These are phyloP conservation scores for Drosophila kikkawai DNA, from an alignment of 1,140 invertebrate genomes.

Conservation along the genomic window DNA sequence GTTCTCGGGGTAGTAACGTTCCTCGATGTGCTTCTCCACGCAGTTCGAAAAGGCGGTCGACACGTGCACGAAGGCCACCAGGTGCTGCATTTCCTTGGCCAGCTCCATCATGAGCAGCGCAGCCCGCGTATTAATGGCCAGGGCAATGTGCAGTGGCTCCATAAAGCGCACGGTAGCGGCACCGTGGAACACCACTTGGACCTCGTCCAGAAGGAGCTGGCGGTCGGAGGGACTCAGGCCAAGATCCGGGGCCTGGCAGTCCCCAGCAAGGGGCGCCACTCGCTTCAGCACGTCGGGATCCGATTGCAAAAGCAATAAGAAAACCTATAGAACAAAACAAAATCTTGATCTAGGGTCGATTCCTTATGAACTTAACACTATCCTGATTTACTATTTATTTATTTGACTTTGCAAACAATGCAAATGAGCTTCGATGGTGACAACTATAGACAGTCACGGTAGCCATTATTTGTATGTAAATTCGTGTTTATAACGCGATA, in stretches of 20 bases:
- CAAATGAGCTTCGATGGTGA: not conserved
- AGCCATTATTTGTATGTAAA: not conserved
- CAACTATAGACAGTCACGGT: not conserved
- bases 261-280: constrained; percentile 86
- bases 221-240: constrained; percentile 88
- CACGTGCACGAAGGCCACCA: constrained; percentile 89
- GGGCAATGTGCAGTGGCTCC: constrained; percentile 89
- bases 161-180: constrained; percentile 94
- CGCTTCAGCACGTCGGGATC: constrained; percentile 31
- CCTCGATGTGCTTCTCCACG: constrained; percentile 87
- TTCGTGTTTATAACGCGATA: not conserved
- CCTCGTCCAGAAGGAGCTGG: constrained; percentile 72
- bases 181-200: constrained; percentile 92
- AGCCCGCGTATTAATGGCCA: constrained; percentile 87
- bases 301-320: constrained; percentile 30
- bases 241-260: constrained; percentile 87
- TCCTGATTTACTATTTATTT: not conserved
- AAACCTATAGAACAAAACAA: constrained; percentile 31
- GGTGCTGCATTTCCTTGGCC: constrained; percentile 88
- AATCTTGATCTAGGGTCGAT: not conserved
- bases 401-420: not conserved
- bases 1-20: constrained; percentile 90
- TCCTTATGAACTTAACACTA: not conserved
- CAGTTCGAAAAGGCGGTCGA: constrained; percentile 92
- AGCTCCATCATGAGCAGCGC: constrained; percentile 86